Percentiles rank a stretch among this genome's conserved stretches.
These are phyloP conservation scores for Manduca sexta DNA, from an alignment of 1,140 invertebrate genomes.

Conservation along the genomic window DNA sequence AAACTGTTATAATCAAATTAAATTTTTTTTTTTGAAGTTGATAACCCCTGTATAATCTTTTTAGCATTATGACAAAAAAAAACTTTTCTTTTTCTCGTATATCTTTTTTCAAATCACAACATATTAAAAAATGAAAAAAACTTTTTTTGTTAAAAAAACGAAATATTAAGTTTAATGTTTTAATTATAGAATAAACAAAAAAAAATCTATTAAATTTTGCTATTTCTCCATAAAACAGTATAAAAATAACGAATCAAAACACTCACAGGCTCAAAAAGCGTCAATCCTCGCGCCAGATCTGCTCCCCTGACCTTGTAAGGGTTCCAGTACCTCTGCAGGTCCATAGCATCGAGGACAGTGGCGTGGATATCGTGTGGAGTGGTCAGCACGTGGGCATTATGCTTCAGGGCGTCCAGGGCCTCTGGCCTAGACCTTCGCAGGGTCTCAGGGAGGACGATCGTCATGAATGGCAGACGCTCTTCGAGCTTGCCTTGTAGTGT, in stretches of 20 bases:
- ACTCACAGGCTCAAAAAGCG: constrained; percentile 81
- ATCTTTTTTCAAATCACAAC: too few species aligned
- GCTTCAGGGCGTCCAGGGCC: constrained; percentile 78
- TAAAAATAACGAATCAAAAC: neutral
- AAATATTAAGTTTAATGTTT: too few species aligned
- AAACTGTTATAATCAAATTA: too few species aligned
- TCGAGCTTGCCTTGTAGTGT: constrained; percentile 93
- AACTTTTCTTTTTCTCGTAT: too few species aligned
- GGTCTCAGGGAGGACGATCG: constrained; percentile 82
- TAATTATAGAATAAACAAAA: too few species aligned
- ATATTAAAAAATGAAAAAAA: too few species aligned
- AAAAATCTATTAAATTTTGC: too few species aligned
- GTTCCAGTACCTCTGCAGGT: constrained; percentile 49
- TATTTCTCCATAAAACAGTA: too few species aligned
- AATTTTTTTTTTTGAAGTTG: too few species aligned
- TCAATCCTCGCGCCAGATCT: constrained; percentile 77
- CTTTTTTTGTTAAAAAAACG: too few species aligned
- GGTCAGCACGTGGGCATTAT: constrained; percentile 80
- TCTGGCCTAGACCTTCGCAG: constrained; percentile 77
- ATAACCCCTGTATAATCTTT: too few species aligned
- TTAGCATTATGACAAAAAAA: too few species aligned
- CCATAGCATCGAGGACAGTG: constrained; percentile 79
- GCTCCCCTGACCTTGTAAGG: constrained; percentile 62
- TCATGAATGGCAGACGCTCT: constrained; percentile 90
- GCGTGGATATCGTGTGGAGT: constrained; percentile 89